Conservation (phyloP, 2,797 vertebrate species). For the Eospalax fontanierii region DNA sequence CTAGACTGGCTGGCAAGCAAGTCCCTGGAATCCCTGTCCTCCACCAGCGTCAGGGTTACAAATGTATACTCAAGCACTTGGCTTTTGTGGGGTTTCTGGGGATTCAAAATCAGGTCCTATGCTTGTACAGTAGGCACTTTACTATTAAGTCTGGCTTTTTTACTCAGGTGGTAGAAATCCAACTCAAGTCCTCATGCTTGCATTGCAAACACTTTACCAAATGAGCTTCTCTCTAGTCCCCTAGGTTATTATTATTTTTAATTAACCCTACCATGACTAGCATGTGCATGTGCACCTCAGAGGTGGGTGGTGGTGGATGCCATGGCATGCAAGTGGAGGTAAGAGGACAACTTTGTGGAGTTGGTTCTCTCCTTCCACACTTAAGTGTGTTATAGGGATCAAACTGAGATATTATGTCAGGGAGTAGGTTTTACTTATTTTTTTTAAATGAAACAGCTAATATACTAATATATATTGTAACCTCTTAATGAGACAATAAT, state of each 20-base stretch:
- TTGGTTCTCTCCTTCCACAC: background rate
- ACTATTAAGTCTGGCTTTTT: background rate
- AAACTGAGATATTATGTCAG: background rate
- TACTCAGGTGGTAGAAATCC: too few species aligned
- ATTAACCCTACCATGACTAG: background rate
- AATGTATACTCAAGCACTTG: background rate
- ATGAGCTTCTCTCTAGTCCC: too few species aligned
- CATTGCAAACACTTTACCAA: too few species aligned
- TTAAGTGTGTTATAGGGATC: background rate
- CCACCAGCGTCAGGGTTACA: background rate
- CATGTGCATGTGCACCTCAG: background rate
- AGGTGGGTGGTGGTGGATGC: background rate
- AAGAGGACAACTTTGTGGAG: background rate
- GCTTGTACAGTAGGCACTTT: background rate
- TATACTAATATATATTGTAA: conserved; percentile 14
- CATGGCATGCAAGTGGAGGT: background rate
- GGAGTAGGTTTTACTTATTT: background rate
- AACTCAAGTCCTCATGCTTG: too few species aligned
- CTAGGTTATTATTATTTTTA: too few species aligned
- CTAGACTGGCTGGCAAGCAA: background rate
- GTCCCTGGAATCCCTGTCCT: background rate
- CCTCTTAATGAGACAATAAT: background rate
- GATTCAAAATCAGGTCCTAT: background rate
- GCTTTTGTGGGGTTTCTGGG: background rate
- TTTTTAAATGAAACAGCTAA: conserved; percentile 36